Base-by-base conservation (phyloP, 1,140 invertebrate species). In the Monomorium pharaonis region DNA sequence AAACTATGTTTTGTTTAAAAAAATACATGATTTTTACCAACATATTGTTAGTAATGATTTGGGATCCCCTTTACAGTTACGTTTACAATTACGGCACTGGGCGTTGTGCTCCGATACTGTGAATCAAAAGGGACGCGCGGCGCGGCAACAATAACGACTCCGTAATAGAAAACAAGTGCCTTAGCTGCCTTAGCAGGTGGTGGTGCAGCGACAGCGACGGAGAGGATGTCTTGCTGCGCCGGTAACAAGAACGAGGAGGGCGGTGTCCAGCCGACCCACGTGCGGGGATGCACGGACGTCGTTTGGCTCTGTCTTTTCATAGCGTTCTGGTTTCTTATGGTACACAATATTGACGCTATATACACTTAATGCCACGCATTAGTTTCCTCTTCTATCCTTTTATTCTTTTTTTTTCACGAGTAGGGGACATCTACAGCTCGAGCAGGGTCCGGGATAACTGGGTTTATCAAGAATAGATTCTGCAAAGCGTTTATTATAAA, bases 321-420 rank as follows among this genome's bases (percentile, higher is more conserved):
- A 78, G 92, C 97, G 62, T 99, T 99, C 95, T 98, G 98, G 97
- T 97, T 97, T 93, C 95, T 98, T 86, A 97, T 99, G 98, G 98
- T 99, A 96, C 42, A 63, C 1, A 78, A 51, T 37, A 37, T 33
- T 70, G 83, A 85, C 69, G 90, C 30, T 44, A 54, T 49, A 10
- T 24, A 63, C 10, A 74, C 44, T 5, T 42, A 54, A 77, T 21
- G 44, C 3, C 33, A 37, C 18, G 27, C 14, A 10, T 51, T 65
- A 14, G 24, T 1, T 27, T 44, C 42, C 16, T n/a, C 27, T 37
- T 37, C 37, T 37, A 37, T 37, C 7, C 37, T 37, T 37, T 37
- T 37, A n/a, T n/a, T 33, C 21, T 24, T 37, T 30, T 54, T 69
- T 54, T 33, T 80, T 74, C 18, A 49, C 54, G 2, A 69, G 16